phyloP scores from a whole-genome alignment of 1,140 invertebrate genomes.

The Orchestia grillus region DNA sequence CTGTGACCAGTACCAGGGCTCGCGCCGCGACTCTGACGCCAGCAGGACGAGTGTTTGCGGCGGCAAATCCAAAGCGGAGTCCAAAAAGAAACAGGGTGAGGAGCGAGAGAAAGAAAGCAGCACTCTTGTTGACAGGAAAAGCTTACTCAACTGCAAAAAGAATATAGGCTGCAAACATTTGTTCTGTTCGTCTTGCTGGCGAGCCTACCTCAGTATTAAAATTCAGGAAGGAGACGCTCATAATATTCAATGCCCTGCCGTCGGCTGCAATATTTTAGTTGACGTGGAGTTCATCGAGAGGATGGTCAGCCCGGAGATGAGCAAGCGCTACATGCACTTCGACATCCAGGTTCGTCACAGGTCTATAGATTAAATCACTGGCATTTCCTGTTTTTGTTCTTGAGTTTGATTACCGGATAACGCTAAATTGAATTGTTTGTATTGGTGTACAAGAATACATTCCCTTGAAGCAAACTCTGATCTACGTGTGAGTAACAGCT shows the following conservation, averaged over 20 bases:
- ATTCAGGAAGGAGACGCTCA: slow-evolving; percentile 80
- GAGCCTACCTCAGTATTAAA: slow-evolving; percentile 78
- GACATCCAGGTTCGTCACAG: slow-evolving; percentile 77
- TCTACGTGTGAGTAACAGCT: not conserved
- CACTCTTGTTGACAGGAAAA: not conserved
- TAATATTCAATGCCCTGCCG: slow-evolving; percentile 80
- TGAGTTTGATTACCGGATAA: not conserved
- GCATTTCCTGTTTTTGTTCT: not conserved
- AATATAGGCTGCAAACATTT: slow-evolving; percentile 71
- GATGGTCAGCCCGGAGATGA: slow-evolving; percentile 78
- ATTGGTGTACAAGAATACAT: not conserved
- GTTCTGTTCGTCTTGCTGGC: slow-evolving; percentile 80
- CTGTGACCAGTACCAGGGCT: not conserved
- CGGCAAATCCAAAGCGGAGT: not conserved
- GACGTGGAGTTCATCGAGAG: slow-evolving; percentile 80
- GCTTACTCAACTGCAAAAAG: slow-evolving; percentile 11
- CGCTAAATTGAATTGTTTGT: not conserved
- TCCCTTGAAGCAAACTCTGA: not conserved
- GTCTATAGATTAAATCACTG: not conserved
- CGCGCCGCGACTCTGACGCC: not conserved
- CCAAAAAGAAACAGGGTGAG: not conserved
- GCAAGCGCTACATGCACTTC: slow-evolving; percentile 79
- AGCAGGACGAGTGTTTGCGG: not conserved
- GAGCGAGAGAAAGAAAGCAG: not conserved
- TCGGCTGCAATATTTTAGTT: slow-evolving; percentile 78